These are phyloP conservation scores for Porites lobata DNA, from an alignment of 92 coral and sea anemone species.

Conservation along the genomic window DNA sequence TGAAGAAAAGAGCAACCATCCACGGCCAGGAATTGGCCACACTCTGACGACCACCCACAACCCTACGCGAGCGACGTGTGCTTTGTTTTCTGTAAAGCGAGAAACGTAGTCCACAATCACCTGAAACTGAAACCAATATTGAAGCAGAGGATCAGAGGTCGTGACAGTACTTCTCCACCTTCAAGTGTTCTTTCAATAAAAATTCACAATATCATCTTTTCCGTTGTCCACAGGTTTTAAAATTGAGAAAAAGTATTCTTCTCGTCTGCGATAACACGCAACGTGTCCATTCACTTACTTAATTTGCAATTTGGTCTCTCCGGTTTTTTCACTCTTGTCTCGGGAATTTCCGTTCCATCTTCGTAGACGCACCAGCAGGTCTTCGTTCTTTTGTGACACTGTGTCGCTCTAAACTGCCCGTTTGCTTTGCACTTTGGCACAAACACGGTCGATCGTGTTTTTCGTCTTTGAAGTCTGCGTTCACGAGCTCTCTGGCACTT, in stretches of 20 bases:
- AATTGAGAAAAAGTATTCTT: too few relatives aligned
- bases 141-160: too few relatives aligned
- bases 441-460: slow-evolving; percentile 32
- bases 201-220: too few relatives aligned
- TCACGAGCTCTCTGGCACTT: slow-evolving; percentile 74
- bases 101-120: slow-evolving; percentile 58
- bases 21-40: slow-evolving; percentile 94
- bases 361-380: slow-evolving; percentile 94
- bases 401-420: slow-evolving; percentile 82
- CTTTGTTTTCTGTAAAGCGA: background rate
- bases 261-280: background rate
- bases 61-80: slow-evolving; percentile 72
- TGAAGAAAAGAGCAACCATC: slow-evolving; percentile 92
- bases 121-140: slow-evolving; percentile 30
- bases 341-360: slow-evolving; percentile 75
- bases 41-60: slow-evolving; percentile 91
- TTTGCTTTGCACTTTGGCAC: slow-evolving; percentile 87
- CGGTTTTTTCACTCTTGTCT: slow-evolving; percentile 61
- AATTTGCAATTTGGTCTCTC: slow-evolving; percentile 75
- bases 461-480: slow-evolving; percentile 49
- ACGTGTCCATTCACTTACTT: slow-evolving; percentile 48
- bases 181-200: too few relatives aligned
- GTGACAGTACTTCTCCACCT: too few relatives aligned
- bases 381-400: slow-evolving; percentile 67
- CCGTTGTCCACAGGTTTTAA: too few relatives aligned